phyloP scores from a whole-genome alignment of 2,888 invertebrate species.

The Cacoxenus indagator region DNA sequence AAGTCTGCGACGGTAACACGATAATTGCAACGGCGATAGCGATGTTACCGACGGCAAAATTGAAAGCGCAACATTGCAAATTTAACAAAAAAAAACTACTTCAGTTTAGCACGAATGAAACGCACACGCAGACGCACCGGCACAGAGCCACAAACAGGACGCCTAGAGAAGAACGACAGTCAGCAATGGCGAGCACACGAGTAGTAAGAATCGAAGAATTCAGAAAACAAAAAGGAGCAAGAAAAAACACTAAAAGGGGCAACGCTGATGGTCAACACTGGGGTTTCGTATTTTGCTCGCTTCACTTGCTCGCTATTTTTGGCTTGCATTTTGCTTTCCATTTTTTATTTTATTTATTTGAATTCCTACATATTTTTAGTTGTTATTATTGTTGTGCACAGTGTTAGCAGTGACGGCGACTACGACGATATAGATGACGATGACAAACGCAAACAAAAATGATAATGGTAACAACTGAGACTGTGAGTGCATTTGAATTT shows the following conservation, averaged over 20 bases:
- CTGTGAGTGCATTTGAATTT: no score
- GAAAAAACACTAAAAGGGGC: constrained; percentile 1
- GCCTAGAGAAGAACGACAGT: not conserved
- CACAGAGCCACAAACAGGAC: no score
- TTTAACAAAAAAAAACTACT: no score
- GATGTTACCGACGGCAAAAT: constrained; percentile 9
- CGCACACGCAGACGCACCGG: no score
- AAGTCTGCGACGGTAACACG: constrained; percentile 23
- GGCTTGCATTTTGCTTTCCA: constrained; percentile 27
- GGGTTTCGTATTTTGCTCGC: not conserved
- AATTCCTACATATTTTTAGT: no score
- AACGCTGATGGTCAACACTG: constrained; percentile 32
- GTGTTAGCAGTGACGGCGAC: no score
- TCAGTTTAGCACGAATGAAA: no score
- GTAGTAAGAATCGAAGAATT: not conserved
- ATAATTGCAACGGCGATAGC: not conserved
- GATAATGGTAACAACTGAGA: no score
- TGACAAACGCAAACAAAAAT: no score
- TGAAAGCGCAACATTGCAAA: no score
- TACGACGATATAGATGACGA: no score
- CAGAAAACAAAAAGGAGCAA: not conserved
- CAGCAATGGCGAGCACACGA: not conserved
- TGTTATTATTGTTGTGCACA: no score
- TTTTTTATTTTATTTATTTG: constrained; percentile 25
- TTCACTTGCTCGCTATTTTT: constrained; percentile 43